These are phyloP conservation scores for Neostethus bicornis DNA, from an alignment of 2,797 vertebrate species.

Conservation along the genomic window DNA sequence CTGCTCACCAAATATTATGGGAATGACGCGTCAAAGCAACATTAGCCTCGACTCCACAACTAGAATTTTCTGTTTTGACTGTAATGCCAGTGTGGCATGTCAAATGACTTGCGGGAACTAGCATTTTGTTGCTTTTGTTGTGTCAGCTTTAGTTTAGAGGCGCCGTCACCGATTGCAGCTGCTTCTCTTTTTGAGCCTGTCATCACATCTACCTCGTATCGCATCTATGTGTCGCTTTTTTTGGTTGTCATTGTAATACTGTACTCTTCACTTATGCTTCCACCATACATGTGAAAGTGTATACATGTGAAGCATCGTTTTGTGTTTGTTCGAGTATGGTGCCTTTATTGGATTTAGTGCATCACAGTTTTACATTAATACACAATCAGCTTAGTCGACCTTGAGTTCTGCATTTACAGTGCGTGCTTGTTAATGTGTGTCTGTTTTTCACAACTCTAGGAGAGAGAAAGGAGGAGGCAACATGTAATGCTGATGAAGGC, in stretches of 20 bases:
- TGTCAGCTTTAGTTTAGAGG: conserved; percentile 82
- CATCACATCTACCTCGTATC: conserved; percentile 93
- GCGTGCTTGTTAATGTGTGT: conserved; percentile 66
- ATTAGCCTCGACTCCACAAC: conserved; percentile 44
- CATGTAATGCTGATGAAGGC: conserved; percentile 99
- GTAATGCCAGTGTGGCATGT: conserved; percentile 48
- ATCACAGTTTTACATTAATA: conserved; percentile 61
- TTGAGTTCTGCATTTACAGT: conserved; percentile 34
- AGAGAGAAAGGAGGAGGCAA: conserved; percentile 95
- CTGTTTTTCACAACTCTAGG: conserved; percentile 85
- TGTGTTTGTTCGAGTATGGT: conserved; percentile 74
- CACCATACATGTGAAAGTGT: conserved; percentile 78
- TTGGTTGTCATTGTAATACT: conserved; percentile 91
- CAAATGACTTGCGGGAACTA: conserved; percentile 63
- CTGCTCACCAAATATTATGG: conserved; percentile 57
- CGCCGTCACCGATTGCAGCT: conserved; percentile 92
- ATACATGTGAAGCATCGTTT: conserved; percentile 76
- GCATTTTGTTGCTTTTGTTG: conserved; percentile 75
- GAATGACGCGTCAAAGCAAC: conserved; percentile 45
- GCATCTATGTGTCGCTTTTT: conserved; percentile 91
- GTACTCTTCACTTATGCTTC: conserved; percentile 83
- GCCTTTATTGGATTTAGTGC: conserved; percentile 66
- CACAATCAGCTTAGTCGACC: conserved; percentile 60
- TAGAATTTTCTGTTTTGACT: conserved; percentile 53
- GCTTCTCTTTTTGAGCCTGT: conserved; percentile 92